phyloP scores from a whole-genome alignment of 2,888 invertebrate genomes.

The Agonopterix alstromeriana region DNA sequence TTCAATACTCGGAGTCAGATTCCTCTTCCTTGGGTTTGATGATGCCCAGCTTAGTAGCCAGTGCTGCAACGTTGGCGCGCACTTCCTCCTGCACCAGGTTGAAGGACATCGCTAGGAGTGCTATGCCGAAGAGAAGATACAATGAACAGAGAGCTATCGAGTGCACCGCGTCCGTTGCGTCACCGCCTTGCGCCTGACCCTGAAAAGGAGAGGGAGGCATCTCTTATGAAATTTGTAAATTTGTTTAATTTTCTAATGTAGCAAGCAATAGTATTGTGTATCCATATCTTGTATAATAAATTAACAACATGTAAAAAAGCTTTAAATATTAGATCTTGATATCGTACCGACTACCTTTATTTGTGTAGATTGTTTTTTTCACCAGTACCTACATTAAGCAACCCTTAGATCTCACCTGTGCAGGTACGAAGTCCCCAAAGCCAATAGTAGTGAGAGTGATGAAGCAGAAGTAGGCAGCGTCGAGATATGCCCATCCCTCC shows the following conservation, averaged over 20 bases:
- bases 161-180: slow-evolving; percentile 58
- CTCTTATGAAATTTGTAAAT: no score
- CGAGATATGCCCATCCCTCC: slow-evolving; percentile 91
- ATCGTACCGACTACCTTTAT: no score
- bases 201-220: slow-evolving; percentile 9
- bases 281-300: no score
- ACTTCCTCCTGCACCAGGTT: slow-evolving; percentile 97
- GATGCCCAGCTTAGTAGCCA: slow-evolving; percentile 91
- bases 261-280: no score
- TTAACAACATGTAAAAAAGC: no score
- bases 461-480: slow-evolving; percentile 95
- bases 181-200: slow-evolving; percentile 36
- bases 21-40: slow-evolving; percentile 83
- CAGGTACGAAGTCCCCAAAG: slow-evolving; percentile 94
- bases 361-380: no score
- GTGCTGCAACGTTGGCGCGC: slow-evolving; percentile 89
- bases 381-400: no score
- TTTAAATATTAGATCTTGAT: no score
- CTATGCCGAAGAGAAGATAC: slow-evolving; percentile 95
- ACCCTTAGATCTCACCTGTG: slow-evolving; percentile 74
- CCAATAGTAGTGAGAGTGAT: slow-evolving; percentile 95
- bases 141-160: slow-evolving; percentile 91
- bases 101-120: slow-evolving; percentile 96
- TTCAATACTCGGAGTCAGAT: slow-evolving; percentile 50
- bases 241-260: neutral